Conservation (phyloP, 2,888 invertebrate genomes). For the Drosophila anceps region DNA sequence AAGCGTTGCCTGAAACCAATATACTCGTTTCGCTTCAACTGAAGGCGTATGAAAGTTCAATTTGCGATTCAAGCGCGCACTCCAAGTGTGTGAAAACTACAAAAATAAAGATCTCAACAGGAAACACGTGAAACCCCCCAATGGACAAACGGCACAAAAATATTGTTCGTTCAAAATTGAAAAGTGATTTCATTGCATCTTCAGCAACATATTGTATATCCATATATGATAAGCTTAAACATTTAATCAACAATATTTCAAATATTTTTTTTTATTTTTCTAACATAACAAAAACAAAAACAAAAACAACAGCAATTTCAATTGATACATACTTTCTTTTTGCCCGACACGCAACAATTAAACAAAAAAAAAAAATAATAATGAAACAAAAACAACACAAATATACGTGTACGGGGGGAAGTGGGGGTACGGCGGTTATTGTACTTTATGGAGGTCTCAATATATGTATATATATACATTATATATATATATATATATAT, state of each 20-base stretch:
- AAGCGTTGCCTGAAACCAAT: not conserved
- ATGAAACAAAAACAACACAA: constrained; percentile 25
- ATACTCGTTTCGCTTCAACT: not conserved
- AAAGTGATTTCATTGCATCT: not conserved
- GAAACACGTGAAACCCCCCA: not conserved
- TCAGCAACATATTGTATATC: not conserved
- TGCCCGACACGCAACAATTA: constrained; percentile 68
- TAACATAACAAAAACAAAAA: not conserved
- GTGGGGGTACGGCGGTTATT: constrained; percentile 33
- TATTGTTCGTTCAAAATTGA: not conserved
- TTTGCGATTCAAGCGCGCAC: not conserved
- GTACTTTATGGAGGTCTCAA: constrained; percentile 41
- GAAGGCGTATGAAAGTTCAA: not conserved
- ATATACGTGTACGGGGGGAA: constrained; percentile 11
- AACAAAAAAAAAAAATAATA: constrained; percentile 11
- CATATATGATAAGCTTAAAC: constrained; percentile 7
- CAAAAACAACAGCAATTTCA: constrained; percentile 73
- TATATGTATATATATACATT: constrained; percentile 13
- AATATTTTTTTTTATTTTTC: not conserved
- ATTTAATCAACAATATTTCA: constrained; percentile 7
- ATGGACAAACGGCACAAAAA: not conserved
- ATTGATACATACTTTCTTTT: constrained; percentile 77
- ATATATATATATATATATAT: constrained; percentile 13
- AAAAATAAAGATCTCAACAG: not conserved
- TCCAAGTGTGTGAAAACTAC: constrained; percentile 1